phyloP scores from a whole-genome alignment of 2,113 vertebrate genomes.

The Bujurquina vittata region DNA sequence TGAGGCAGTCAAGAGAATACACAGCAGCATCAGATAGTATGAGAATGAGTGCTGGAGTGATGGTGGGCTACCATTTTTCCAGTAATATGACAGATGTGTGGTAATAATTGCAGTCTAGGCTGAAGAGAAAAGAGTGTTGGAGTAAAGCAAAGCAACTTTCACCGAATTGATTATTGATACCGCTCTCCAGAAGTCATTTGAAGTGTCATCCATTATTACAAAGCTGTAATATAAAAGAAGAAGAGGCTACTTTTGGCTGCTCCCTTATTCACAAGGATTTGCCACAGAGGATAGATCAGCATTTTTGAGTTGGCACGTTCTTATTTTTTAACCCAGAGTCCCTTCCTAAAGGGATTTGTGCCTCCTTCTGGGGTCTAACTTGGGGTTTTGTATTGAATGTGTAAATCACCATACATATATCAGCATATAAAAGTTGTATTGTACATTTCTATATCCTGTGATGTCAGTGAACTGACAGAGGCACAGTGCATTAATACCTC shows the following conservation, averaged over 20 bases:
- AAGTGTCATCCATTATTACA: background rate
- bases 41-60: background rate
- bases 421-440: background rate
- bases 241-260: background rate
- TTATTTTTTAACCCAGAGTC: background rate
- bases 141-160: background rate
- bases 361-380: background rate
- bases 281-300: background rate
- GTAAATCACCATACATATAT: background rate
- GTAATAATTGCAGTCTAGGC: background rate
- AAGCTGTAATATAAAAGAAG: background rate
- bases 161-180: background rate
- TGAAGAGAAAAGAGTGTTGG: background rate
- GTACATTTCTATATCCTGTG: background rate
- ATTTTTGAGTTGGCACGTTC: background rate
- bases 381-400: rapidly evolving
- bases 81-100: background rate
- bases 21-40: background rate
- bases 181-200: background rate
- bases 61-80: background rate
- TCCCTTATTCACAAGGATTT: background rate
- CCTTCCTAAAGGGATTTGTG: background rate
- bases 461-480: background rate
- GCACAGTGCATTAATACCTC: background rate
- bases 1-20: background rate